Percentiles rank a stretch among this genome's conserved stretches.
phyloP scores from a whole-genome alignment of 2,797 vertebrate species.

The Chromis chromis region DNA sequence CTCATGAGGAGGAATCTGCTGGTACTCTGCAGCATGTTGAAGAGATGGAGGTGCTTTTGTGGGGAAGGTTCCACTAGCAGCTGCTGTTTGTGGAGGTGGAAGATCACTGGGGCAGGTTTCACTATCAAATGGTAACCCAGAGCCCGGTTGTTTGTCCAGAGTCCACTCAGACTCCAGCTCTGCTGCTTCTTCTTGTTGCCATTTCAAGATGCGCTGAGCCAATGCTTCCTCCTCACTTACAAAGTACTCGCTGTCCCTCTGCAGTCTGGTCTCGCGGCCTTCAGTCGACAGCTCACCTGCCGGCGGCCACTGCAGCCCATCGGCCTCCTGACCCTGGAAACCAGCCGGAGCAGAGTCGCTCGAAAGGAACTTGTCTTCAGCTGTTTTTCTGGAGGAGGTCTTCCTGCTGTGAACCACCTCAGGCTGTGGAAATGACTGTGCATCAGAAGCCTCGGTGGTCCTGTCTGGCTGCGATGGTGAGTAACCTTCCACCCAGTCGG shows the following conservation, averaged over 20 bases:
- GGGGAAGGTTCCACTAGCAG: slow-evolving; percentile 5
- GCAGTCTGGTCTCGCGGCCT: slow-evolving; percentile 78
- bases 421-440: slow-evolving; percentile 29
- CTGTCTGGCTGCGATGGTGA: slow-evolving; percentile 32
- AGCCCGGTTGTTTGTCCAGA: slow-evolving; percentile 56
- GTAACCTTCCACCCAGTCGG: slow-evolving; percentile 67
- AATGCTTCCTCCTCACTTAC: slow-evolving; percentile 84
- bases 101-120: slow-evolving; percentile 7
- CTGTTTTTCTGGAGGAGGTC: slow-evolving; percentile 27
- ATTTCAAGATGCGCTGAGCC: slow-evolving; percentile 84
- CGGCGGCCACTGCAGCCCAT: slow-evolving; percentile 46
- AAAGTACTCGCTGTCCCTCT: slow-evolving; percentile 83
- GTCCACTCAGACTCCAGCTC: slow-evolving; percentile 84
- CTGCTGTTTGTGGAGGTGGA: slow-evolving; percentile 5
- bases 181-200: slow-evolving; percentile 84
- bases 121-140: slow-evolving; percentile 9
- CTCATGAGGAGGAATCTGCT: slow-evolving; percentile 3
- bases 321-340: slow-evolving; percentile 51
- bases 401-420: slow-evolving; percentile 30
- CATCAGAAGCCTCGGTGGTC: slow-evolving; percentile 25
- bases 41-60: slow-evolving; percentile 2
- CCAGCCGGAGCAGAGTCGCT: slow-evolving; percentile 18
- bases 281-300: slow-evolving; percentile 43
- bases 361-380: slow-evolving; percentile 60
- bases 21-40: neutral